Percentiles rank a stretch among this genome's conserved stretches.
Conservation (phyloP, 2,888 invertebrate genomes). For the Acanthosepion esculentum region DNA sequence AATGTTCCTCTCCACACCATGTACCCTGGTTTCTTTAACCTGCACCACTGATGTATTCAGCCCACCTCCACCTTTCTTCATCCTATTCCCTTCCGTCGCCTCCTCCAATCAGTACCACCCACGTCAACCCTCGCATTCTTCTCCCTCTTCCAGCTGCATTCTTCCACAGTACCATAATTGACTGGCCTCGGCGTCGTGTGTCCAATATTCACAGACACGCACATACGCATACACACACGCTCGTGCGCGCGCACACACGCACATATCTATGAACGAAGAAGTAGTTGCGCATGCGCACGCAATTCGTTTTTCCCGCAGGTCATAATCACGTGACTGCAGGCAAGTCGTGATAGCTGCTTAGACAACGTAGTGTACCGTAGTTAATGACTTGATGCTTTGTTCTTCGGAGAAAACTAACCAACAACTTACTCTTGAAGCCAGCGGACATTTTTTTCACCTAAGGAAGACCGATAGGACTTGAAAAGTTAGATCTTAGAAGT, state of each 20-base stretch:
- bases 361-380: background rate
- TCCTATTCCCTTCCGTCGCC: background rate
- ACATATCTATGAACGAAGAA: no score
- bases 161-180: background rate
- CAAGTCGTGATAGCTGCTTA: background rate
- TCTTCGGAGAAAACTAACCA: background rate
- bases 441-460: background rate
- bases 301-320: background rate
- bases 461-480: background rate
- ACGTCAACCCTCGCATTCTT: background rate
- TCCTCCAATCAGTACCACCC: background rate
- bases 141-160: background rate
- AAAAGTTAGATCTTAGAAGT: background rate
- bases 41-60: background rate
- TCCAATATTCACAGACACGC: background rate
- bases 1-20: no score
- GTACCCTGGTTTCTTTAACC: background rate
- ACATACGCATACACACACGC: no score
- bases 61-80: no score
- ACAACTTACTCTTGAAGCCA: background rate
- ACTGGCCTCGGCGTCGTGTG: background rate
- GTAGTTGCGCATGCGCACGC: background rate
- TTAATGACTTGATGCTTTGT: slow-evolving; percentile 16
- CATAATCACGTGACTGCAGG: background rate
- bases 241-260: no score